Base-by-base conservation (phyloP, 2,113 vertebrate species). In the Choloepus hoffmanni region DNA sequence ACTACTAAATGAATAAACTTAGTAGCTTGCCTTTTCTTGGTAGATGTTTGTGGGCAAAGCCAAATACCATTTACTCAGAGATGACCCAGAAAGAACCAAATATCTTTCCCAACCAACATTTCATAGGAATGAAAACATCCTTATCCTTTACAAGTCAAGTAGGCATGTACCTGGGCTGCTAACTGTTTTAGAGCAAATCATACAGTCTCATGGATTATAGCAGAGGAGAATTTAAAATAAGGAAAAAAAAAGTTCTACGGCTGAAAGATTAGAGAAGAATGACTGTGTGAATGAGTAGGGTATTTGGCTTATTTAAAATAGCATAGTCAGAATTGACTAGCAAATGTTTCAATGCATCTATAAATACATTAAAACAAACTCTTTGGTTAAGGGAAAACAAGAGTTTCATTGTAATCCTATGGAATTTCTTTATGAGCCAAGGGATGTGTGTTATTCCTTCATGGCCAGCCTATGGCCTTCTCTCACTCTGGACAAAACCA, bases 161-260 rank as follows among this genome's bases (percentile, higher is more conserved):
- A 78, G 33, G 21, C 33, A 91, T 43, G 11, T 68, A 36, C n/a
- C 33, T 45, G 63, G 23, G 26, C 19, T 73, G 14, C n/a, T 60
- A 73, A 77, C 9, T 40, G 2, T 78, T 87, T 90, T 28, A 3
- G 43, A 92, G 40, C 93, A 95, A 91, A 85, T 43, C 82, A 92
- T 24, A 43, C 0, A 62, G 18, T 23, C 30, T 24, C 43, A 73
- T 6, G 58, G 77, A 65, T 26, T 88, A 50, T 9, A 89, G 40
- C 53, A 95, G 13, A 96, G 58, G 4, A 43, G 26, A 90, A 89
- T 53, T 92, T 88, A 67, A 96, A 92, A 86, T 5, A 55, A 82
- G 23, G 4, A 1, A 18, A 14, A 45, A 43, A 40, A 43, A 90
- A 53, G 23, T 7, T 63, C 40, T 79, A 73, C 2, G 50, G 40